phyloP scores from a whole-genome alignment of 1,140 invertebrate genomes.

The Eupristina koningsbergeri region DNA sequence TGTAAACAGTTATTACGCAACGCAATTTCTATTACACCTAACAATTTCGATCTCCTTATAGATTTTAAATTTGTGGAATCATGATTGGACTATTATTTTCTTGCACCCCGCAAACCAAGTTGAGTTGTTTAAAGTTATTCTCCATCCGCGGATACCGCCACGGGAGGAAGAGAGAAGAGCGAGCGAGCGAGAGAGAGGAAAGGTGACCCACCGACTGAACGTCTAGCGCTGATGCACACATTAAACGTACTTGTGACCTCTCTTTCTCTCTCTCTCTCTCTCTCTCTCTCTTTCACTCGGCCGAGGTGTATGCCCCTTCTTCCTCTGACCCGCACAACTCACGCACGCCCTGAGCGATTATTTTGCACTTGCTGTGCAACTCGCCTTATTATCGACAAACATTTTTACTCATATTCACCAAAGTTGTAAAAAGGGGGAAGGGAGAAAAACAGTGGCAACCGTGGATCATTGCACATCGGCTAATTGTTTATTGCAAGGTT shows the following conservation, averaged over 20 bases:
- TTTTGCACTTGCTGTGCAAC: conserved; percentile 39
- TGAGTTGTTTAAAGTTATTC: conserved; percentile 69
- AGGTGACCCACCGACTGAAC: conserved; percentile 14
- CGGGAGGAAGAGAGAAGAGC: conserved; percentile 50
- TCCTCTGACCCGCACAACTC: neutral
- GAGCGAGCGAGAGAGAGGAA: neutral
- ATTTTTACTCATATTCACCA: conserved; percentile 13
- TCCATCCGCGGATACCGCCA: conserved; percentile 62
- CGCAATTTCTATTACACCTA: neutral
- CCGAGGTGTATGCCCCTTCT: conserved; percentile 24
- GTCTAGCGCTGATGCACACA: conserved; percentile 38
- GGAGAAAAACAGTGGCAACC: neutral
- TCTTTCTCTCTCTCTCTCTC: no score
- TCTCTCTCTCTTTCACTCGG: no score
- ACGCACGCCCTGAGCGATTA: conserved; percentile 25
- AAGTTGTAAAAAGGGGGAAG: neutral
- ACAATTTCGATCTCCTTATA: neutral
- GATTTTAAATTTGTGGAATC: neutral
- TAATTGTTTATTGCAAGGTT: neutral
- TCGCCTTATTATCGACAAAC: neutral
- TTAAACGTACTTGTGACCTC: conserved; percentile 43
- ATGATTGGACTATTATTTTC: conserved; percentile 26
- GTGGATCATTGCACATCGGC: neutral
- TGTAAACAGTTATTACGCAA: neutral
- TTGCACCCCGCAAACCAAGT: conserved; percentile 62